Evolutionary conservation across 2,113 vertebrate species (phyloP).

Genomic region (Tamias sibiricus): DNA sequence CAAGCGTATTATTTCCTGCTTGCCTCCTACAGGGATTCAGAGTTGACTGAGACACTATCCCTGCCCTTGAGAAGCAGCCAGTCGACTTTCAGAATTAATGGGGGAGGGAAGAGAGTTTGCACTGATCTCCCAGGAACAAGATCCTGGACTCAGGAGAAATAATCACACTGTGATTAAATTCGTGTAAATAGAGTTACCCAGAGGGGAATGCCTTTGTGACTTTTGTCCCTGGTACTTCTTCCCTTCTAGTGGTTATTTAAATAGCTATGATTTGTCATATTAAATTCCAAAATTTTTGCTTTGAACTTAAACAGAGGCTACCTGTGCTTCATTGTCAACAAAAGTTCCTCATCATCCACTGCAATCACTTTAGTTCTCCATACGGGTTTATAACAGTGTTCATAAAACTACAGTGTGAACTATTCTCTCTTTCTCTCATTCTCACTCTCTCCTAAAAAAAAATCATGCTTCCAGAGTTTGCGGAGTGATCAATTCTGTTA

Average conservation of each 20-base stretch:
- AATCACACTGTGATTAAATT: neutral
- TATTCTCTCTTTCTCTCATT: neutral
- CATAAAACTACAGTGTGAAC: neutral
- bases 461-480: neutral
- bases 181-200: neutral
- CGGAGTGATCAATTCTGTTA: neutral
- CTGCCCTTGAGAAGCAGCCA: neutral
- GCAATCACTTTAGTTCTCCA: neutral
- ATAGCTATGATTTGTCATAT: neutral
- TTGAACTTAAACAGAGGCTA: neutral
- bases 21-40: neutral
- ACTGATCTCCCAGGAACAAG: rapidly evolving
- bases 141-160: neutral
- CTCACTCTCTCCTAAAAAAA: neutral
- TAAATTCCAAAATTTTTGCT: neutral
- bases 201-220: neutral
- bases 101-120: neutral
- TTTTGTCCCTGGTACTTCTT: neutral
- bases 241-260: neutral
- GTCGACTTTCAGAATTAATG: neutral
- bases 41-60: neutral
- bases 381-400: neutral
- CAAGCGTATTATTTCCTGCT: neutral
- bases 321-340: neutral
- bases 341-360: neutral